phyloP scores from a whole-genome alignment of 2,113 vertebrate genomes.

The Halcyon senegalensis region DNA sequence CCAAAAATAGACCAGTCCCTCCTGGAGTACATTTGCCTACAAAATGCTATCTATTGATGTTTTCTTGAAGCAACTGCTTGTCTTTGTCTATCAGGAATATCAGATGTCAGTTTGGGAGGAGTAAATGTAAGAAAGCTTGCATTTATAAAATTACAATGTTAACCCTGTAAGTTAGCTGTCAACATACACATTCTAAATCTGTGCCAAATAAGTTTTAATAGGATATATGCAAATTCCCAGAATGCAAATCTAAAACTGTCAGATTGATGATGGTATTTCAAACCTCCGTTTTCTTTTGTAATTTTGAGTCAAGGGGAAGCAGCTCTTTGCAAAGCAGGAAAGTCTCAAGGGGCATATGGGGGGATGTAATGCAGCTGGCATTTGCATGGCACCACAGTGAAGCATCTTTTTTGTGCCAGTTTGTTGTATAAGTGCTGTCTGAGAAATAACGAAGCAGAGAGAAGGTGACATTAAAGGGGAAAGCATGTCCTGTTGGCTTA shows the following conservation, averaged over 20 bases:
- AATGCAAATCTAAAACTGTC: constrained; percentile 66
- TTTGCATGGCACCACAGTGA: constrained; percentile 20
- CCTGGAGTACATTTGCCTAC: constrained; percentile 37
- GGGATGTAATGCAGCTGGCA: constrained; percentile 1
- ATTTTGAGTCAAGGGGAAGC: constrained; percentile 59
- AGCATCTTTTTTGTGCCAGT: constrained; percentile 32
- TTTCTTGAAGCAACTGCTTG: constrained; percentile 64
- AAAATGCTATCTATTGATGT: constrained; percentile 56
- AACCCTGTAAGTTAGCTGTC: constrained; percentile 71
- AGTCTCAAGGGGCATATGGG: not conserved
- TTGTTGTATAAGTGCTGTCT: constrained; percentile 7
- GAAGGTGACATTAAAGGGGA: constrained; percentile 59
- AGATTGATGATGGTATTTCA: constrained; percentile 66
- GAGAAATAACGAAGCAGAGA: constrained; percentile 47
- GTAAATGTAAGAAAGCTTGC: constrained; percentile 69
- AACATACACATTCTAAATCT: constrained; percentile 60
- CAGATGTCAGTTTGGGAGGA: constrained; percentile 63
- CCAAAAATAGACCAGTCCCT: constrained; percentile 62
- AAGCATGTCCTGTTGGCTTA: constrained; percentile 17
- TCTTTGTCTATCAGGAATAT: constrained; percentile 66
- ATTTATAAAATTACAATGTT: constrained; percentile 63
- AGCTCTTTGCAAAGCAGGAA: constrained; percentile 21
- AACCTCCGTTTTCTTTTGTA: constrained; percentile 4
- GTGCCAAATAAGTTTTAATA: constrained; percentile 68
- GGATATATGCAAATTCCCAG: constrained; percentile 72